Base-by-base conservation (phyloP, 2,888 invertebrate genomes). In the Dichetophora obliterata region DNA sequence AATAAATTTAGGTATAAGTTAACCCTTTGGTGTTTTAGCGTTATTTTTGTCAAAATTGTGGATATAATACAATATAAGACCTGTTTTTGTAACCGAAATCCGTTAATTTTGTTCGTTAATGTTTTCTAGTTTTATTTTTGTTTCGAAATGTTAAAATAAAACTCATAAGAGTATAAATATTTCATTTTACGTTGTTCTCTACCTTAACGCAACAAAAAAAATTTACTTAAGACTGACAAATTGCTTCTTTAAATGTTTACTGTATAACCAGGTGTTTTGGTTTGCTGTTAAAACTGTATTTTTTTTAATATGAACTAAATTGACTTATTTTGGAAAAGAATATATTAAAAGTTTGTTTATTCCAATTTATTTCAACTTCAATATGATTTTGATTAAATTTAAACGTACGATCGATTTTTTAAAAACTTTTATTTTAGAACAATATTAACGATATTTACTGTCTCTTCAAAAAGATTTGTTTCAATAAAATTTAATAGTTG, bases 191-290 rank as follows among this genome's bases (percentile, higher is more conserved):
- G 50, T n/a, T 54, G 6, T 54, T 19, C 16, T n/a, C 52, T 54
- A 75, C 63, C 63, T 14, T 63, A 50, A 48, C 24, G 24, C 37
- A 59, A 73, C 52, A 52, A 24, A 73, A 19, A 27, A 16, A 37
- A 37, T 75, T 43, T 68, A 61, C 61, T 50, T 50, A 75, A 75
- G 75, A 75, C 75, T 75, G 75, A 75, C 59, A 34, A 75, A 50
- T 16, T 69, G 61, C 63, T 75, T 69, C 52, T 69, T 70, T 61
- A 11, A 50, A 8, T 61, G 24, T 72, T 50, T 27, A 16, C 48
- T n/a, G 66, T 66, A 37, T 71, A 57, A 43, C 14, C 54, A 70
- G 54, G 54, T 54, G 71, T 24, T 57, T 71, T 27, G 57, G 73
- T 73, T 73, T 50, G 31, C 73, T 73, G 73, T 73, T 73, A 65